Percentiles rank a stretch among this genome's conserved stretches.
Conservation (phyloP, 2,888 invertebrate genomes). For the Xestia xanthographa region DNA sequence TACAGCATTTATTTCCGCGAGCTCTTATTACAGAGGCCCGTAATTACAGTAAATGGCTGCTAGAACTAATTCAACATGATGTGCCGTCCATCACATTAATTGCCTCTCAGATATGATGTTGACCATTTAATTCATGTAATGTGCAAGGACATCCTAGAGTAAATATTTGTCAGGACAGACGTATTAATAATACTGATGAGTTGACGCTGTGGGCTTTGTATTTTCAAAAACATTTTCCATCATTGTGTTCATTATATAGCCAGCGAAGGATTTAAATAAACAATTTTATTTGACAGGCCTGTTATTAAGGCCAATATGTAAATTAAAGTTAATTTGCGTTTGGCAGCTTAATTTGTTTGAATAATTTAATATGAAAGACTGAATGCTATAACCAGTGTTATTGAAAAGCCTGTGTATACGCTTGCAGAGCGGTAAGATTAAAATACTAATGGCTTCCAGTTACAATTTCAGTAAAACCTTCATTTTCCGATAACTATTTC, state of each 20-base stretch:
- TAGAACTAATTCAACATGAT: conserved; percentile 47
- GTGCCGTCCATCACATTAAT: conserved; percentile 52
- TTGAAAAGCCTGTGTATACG: conserved; percentile 13
- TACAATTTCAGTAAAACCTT: conserved; percentile 16
- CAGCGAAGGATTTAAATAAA: conserved; percentile 30
- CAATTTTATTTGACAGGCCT: conserved; percentile 40
- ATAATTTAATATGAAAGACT: conserved; percentile 44
- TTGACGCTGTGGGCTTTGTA: not conserved
- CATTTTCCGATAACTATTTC: conserved; percentile 16
- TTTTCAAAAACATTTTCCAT: conserved; percentile 5
- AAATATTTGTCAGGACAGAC: conserved; percentile 37
- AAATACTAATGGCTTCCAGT: conserved; percentile 21
- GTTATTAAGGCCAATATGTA: conserved; percentile 46
- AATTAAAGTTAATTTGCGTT: conserved; percentile 50
- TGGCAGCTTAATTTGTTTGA: conserved; percentile 48
- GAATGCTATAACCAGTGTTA: conserved; percentile 24
- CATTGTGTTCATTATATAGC: conserved; percentile 13
- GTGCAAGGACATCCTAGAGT: conserved; percentile 31
- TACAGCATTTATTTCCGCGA: conserved; percentile 22
- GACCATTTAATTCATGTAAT: conserved; percentile 56
- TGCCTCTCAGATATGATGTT: conserved; percentile 48
- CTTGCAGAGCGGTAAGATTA: conserved; percentile 20
- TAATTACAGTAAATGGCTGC: conserved; percentile 40
- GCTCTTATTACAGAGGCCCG: conserved; percentile 30
- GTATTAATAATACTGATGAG: conserved; percentile 31